These are phyloP conservation scores for Talpa occidentalis DNA, from an alignment of 2,113 vertebrate species.

Conservation along the genomic window DNA sequence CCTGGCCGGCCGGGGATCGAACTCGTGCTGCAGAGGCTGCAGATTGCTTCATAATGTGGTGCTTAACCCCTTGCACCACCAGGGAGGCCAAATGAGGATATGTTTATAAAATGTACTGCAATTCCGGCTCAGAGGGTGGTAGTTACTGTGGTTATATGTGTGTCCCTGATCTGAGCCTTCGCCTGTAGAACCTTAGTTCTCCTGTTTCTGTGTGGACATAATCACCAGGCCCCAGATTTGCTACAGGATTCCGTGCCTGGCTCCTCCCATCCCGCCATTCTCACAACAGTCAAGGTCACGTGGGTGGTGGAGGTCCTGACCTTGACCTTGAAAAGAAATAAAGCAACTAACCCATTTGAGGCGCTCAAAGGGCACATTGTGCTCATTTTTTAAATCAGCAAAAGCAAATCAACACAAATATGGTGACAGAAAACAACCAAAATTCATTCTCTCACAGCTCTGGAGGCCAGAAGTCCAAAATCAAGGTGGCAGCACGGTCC, in stretches of 20 bases:
- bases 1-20: no score
- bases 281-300: background rate
- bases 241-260: background rate
- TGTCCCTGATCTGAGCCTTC: background rate
- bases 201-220: background rate
- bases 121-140: background rate
- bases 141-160: no score
- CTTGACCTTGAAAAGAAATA: background rate
- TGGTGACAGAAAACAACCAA: background rate
- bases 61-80: no score
- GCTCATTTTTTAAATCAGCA: fast-evolving
- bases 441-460: background rate
- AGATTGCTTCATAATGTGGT: no score
- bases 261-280: fast-evolving
- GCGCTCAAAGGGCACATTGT: background rate
- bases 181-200: background rate
- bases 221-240: background rate
- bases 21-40: no score
- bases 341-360: fast-evolving
- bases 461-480: background rate
- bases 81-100: background rate
- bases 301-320: fast-evolving
- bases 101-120: background rate
- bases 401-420: background rate
- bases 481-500: background rate